Evolutionary conservation across 2,113 vertebrate genomes (phyloP).

Genomic region (Antechinus stuartii): DNA sequence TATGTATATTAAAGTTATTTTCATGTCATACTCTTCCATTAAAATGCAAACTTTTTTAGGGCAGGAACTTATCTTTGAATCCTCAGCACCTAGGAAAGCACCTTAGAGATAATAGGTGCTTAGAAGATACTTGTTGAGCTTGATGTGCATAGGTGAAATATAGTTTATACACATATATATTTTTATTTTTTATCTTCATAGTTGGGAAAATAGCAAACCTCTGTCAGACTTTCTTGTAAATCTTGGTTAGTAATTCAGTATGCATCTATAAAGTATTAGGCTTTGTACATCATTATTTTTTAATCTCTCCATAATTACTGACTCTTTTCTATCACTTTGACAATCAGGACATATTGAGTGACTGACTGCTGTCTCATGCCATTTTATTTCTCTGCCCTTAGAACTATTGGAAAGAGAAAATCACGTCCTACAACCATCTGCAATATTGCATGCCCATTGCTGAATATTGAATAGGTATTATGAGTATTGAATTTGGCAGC

Average conservation of each 20-base stretch:
- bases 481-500: conserved; percentile 70
- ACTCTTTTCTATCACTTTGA: conserved; percentile 63
- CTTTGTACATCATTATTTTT: conserved; percentile 71
- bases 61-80: background rate
- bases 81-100: background rate
- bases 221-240: conserved; percentile 57
- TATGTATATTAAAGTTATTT: background rate
- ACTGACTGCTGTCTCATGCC: conserved; percentile 66
- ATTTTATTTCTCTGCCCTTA: conserved; percentile 63
- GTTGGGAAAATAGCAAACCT: conserved; percentile 53
- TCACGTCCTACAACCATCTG: conserved; percentile 72
- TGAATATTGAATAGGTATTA: conserved; percentile 76
- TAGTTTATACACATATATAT: background rate
- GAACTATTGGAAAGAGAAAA: conserved; percentile 67
- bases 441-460: conserved; percentile 56
- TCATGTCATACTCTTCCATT: background rate
- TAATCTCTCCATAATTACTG: conserved; percentile 74
- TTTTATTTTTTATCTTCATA: conserved; percentile 54
- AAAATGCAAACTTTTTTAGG: background rate
- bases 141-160: background rate
- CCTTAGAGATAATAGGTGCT: background rate
- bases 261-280: conserved; percentile 68
- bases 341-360: conserved; percentile 60
- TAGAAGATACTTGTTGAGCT: background rate
- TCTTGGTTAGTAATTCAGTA: conserved; percentile 60